phyloP scores from a whole-genome alignment of 2,797 vertebrate species.

The Falco rusticolus region DNA sequence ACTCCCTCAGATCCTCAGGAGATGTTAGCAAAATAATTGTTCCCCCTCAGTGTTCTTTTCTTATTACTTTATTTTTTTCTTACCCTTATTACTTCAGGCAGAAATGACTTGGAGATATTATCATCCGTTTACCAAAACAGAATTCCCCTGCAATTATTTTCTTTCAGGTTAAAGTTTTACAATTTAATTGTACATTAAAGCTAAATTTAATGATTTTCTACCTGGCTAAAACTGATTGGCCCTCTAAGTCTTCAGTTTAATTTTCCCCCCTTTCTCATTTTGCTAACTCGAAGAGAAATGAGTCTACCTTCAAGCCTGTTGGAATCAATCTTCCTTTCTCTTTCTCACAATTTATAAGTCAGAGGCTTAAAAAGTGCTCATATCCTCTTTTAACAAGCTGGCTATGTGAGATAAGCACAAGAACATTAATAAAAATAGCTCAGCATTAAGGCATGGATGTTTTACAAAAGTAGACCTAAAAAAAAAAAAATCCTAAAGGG shows the following conservation, averaged over 20 bases:
- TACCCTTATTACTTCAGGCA: background rate
- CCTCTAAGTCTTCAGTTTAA: background rate
- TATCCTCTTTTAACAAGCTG: slow-evolving; percentile 63
- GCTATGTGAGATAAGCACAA: slow-evolving; percentile 52
- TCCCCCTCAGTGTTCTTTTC: background rate
- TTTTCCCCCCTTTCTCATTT: background rate
- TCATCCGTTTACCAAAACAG: slow-evolving; percentile 5
- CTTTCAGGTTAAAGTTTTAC: background rate
- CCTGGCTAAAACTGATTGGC: background rate
- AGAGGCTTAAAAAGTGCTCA: slow-evolving; percentile 47
- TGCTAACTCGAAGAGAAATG: slow-evolving; percentile 19
- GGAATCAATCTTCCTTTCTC: slow-evolving; percentile 61
- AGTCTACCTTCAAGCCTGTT: slow-evolving; percentile 33
- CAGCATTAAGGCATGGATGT: slow-evolving; percentile 4
- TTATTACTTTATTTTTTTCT: background rate
- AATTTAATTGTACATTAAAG: background rate
- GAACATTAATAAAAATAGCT: slow-evolving; percentile 60
- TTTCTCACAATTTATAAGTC: slow-evolving; percentile 39
- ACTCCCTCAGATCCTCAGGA: background rate
- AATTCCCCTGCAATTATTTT: background rate
- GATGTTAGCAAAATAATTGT: background rate
- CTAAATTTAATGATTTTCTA: background rate
- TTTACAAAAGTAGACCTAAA: slow-evolving; percentile 28
- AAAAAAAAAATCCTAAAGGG: background rate
- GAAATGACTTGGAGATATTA: background rate